Conservation (phyloP, 2,888 invertebrate genomes). For the Diadegma fenestrale region DNA sequence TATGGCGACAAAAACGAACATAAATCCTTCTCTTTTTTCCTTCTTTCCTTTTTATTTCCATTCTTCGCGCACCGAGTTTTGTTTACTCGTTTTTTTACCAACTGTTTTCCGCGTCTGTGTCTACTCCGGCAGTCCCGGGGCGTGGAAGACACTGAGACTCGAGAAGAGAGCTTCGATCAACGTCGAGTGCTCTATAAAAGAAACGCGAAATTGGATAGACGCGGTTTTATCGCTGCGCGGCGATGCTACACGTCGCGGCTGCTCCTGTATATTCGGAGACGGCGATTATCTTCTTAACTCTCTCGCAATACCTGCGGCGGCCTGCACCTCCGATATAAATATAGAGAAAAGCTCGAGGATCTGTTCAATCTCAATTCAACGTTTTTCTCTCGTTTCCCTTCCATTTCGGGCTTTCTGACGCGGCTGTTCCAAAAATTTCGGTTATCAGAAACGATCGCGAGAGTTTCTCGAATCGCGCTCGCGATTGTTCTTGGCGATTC, state of each 20-base stretch:
- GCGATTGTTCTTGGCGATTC: neutral
- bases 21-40: neutral
- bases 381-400: neutral
- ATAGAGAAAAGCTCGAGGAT: neutral
- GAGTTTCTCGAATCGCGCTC: too few relatives aligned
- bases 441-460: conserved; percentile 5
- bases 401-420: neutral
- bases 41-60: neutral
- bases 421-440: neutral
- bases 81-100: neutral
- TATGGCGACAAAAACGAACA: neutral
- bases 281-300: conserved; percentile 59
- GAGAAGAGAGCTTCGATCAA: conserved; percentile 44
- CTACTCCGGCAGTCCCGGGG: neutral
- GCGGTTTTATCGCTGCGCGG: conserved; percentile 42
- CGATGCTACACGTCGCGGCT: conserved; percentile 5
- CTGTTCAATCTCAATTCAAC: conserved; percentile 2
- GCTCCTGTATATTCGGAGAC: conserved; percentile 21
- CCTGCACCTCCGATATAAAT: neutral
- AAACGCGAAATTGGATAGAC: conserved; percentile 55
- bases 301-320: conserved; percentile 12
- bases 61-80: neutral
- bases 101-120: neutral
- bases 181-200: conserved; percentile 42
- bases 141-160: neutral